Base-by-base conservation (phyloP, 2,113 vertebrate genomes). In the Ammospiza caudacuta region DNA sequence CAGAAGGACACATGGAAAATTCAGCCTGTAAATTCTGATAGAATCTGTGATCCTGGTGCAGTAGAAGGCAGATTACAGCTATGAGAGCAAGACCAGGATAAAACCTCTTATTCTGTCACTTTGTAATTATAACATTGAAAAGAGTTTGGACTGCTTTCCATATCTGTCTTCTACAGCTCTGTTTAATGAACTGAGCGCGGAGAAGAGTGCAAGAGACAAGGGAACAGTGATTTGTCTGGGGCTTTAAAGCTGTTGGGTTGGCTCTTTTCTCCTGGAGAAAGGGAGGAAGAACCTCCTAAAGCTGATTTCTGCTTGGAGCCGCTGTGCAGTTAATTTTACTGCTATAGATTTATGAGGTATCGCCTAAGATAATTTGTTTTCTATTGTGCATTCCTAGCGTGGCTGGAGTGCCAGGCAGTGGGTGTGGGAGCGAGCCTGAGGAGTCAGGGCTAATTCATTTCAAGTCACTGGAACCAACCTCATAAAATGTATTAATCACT, bases 401-500 rank as follows among this genome's bases (percentile, higher is more conserved):
- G 76, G 69, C 68, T 97, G 85, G 88, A 93, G 93, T 97, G 92
- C 96, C 92, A 78, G 68, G 89, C 54, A 28, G 52, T 81, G 95
- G 97, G 97, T 97, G 97, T 97, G 97, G 94, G 73, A 59, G 77
- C 55, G 6, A 89, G 87, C 93, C 92, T 85, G 66, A 90, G 93
- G 91, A 97, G 89, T 68, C 90, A 94, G 77, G 79, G 94, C 92
- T 89, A 93, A 96, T 88, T 92, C 86, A 94, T 97, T 70, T 69
- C 82, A 88, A 96, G 85, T 88, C 92, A 94, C 46, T 96, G 94
- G 93, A 95, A 94, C 95, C 93, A 92, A 62, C 87, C 86, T 95
- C 90, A 93, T 95, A 96, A 90, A 92, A 84, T 75, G 80, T 91
- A 96, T 96, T 97, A 96, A 97, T 97, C 94, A 94, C 76, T 81